Evolutionary conservation across 1,140 invertebrate genomes (phyloP), one percentile per base, ranked within the genome.

Genomic region (Bombus balteatus): DNA sequence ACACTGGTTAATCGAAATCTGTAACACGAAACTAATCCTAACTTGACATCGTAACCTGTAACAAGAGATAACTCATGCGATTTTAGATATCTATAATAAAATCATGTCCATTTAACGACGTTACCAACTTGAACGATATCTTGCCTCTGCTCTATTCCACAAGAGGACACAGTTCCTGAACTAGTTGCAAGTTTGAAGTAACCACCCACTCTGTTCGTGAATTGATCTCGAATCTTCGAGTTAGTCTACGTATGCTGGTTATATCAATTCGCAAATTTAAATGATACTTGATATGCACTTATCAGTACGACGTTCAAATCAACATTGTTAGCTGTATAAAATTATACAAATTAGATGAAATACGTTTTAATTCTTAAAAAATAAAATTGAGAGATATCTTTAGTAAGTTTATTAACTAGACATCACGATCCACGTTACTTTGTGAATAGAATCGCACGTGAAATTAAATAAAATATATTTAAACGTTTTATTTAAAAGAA

Each of bases 1-100:
- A 62, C 12, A n/a, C 3, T 13, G n/a, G 15, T 34, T 34, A 18
- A 66, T 22, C 5, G 32, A 66, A 66, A 66, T 66, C 59, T 12
- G 59, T 68, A 68, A 68, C 18, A 9, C 18, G 3, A 68, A 68
- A 25, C 6, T 28, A 39, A 39, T 28, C 37, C 28, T 39, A 4
- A 39, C 3, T 2, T 6, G 3, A 39, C 37, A 73, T 47, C 9
- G 2, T 10, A 32, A 8, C 8, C 15, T 43, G 15, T n/a, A 53
- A 47, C 4, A 13, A 5, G 5, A 28, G 34, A 13, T 72, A 72
- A 72, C 3, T 37, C 68, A 1, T 25, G 18, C 22, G 68, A 39
- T 71, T 71, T 71, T 37, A 28, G 37, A 39, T 39, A 71, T 39
- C 34, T 71, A 25, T 81, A 73, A 81, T 59, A 73, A 72, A 81